Evolutionary conservation across 2,113 vertebrate genomes (phyloP).

Genomic region (Pseudorhombus dupliciocellatus): DNA sequence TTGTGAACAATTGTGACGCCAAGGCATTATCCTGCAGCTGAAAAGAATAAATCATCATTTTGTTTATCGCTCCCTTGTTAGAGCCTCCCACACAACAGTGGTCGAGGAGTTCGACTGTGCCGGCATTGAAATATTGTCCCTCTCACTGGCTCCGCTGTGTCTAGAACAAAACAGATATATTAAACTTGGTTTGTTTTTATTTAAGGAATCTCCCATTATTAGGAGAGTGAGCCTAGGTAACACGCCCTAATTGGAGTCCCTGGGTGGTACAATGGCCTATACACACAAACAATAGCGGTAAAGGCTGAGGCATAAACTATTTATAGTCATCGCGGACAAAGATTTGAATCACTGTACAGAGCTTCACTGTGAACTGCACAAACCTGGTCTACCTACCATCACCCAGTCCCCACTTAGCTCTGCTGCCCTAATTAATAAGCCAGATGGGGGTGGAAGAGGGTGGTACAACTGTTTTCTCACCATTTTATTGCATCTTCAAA

Average conservation of each 20-base stretch:
- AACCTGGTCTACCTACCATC: slow-evolving; percentile 13
- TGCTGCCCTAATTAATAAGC: slow-evolving; percentile 67
- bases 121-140: slow-evolving; percentile 50
- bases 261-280: not conserved
- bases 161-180: slow-evolving; percentile 54
- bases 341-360: slow-evolving; percentile 7
- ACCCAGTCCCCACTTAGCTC: slow-evolving; percentile 40
- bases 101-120: slow-evolving; percentile 25
- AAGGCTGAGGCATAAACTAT: not conserved
- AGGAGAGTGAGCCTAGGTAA: slow-evolving; percentile 38
- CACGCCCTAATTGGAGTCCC: slow-evolving; percentile 21
- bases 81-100: slow-evolving; percentile 44
- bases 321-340: not conserved
- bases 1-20: slow-evolving; percentile 12
- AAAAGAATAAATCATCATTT: slow-evolving; percentile 38
- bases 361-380: slow-evolving; percentile 15
- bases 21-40: slow-evolving; percentile 16
- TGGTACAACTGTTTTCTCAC: slow-evolving; percentile 61
- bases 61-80: slow-evolving; percentile 31
- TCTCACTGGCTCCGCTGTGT: slow-evolving; percentile 54
- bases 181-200: slow-evolving; percentile 35
- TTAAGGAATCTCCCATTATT: slow-evolving; percentile 20
- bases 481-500: slow-evolving; percentile 77
- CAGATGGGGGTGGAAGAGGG: slow-evolving; percentile 55
- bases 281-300: slow-evolving; percentile 12